These are phyloP conservation scores for Watsonalla binaria DNA, from an alignment of 2,888 invertebrate genomes.

Conservation along the genomic window DNA sequence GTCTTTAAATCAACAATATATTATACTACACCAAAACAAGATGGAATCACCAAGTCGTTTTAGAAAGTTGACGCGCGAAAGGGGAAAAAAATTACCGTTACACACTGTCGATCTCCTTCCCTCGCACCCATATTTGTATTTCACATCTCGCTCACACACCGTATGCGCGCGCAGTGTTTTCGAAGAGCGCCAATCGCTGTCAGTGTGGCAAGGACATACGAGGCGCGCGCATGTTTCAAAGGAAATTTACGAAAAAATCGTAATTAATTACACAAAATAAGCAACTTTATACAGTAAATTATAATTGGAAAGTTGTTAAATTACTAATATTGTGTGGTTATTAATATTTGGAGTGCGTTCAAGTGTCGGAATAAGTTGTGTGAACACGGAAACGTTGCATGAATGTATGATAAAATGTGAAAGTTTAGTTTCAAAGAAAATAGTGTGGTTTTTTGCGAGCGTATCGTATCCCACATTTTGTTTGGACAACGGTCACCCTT, in stretches of 20 bases:
- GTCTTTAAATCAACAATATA: constrained; percentile 8
- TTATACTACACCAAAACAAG: constrained; percentile 37
- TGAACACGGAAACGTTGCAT: constrained; percentile 6
- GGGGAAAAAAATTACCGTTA: constrained; percentile 76
- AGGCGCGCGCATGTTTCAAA: constrained; percentile 49
- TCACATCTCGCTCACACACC: constrained; percentile 41
- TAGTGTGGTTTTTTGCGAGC: not conserved
- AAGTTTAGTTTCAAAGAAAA: constrained; percentile 40
- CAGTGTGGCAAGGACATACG: constrained; percentile 52
- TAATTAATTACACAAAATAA: constrained; percentile 27
- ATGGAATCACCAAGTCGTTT: constrained; percentile 52
- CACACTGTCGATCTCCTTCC: constrained; percentile 50
- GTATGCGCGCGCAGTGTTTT: constrained; percentile 46
- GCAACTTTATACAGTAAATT: constrained; percentile 20
- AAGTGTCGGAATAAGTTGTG: not conserved
- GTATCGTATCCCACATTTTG: not conserved
- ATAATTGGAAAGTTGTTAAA: not conserved
- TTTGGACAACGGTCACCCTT: not conserved
- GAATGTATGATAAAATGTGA: constrained; percentile 56
- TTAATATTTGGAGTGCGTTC: not conserved
- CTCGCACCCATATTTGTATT: constrained; percentile 19
- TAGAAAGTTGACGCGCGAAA: constrained; percentile 76
- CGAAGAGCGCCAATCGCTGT: constrained; percentile 36
- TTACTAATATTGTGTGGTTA: not conserved
- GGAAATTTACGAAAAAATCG: constrained; percentile 35